Conservation (phyloP, 2,888 invertebrate genomes). For the Sphecodes monilicornis region DNA sequence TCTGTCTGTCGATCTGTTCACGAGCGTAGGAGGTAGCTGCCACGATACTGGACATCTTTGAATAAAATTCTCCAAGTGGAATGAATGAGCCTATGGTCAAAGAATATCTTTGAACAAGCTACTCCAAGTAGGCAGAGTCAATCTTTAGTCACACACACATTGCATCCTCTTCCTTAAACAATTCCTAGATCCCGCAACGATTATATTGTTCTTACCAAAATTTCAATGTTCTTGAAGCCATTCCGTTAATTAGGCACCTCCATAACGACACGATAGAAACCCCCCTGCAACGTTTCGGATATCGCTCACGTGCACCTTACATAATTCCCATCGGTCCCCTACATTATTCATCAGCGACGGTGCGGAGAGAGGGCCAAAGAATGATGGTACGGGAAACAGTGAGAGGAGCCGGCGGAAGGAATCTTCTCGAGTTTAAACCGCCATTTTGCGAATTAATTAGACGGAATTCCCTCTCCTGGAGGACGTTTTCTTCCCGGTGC, state of each 20-base stretch:
- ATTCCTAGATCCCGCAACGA: not conserved
- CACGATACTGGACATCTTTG: too few species aligned
- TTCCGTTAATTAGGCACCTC: slow-evolving; percentile 19
- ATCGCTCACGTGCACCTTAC: slow-evolving; percentile 46
- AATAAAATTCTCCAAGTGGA: too few species aligned
- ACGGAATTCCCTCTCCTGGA: slow-evolving; percentile 21
- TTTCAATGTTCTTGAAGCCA: not conserved
- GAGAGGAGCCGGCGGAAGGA: slow-evolving; percentile 26
- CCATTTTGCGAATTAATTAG: slow-evolving; percentile 66
- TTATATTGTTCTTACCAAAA: not conserved
- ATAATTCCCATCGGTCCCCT: slow-evolving; percentile 36
- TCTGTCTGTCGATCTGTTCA: too few species aligned
- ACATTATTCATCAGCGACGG: slow-evolving; percentile 55
- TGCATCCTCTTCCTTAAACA: not conserved
- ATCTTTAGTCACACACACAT: not conserved
- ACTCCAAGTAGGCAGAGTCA: not conserved
- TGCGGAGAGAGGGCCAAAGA: slow-evolving; percentile 31
- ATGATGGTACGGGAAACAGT: slow-evolving; percentile 22
- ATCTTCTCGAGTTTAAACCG: slow-evolving; percentile 50
- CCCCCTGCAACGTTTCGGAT: slow-evolving; percentile 3
- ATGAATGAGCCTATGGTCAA: too few species aligned
- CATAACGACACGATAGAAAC: not conserved
- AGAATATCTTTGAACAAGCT: too few species aligned
- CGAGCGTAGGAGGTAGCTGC: too few species aligned
- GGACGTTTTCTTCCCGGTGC: slow-evolving; percentile 18